Percentiles rank a stretch among this genome's conserved stretches.
These are phyloP conservation scores for Columba janthina DNA, from an alignment of 2,113 vertebrate genomes.

Conservation along the genomic window DNA sequence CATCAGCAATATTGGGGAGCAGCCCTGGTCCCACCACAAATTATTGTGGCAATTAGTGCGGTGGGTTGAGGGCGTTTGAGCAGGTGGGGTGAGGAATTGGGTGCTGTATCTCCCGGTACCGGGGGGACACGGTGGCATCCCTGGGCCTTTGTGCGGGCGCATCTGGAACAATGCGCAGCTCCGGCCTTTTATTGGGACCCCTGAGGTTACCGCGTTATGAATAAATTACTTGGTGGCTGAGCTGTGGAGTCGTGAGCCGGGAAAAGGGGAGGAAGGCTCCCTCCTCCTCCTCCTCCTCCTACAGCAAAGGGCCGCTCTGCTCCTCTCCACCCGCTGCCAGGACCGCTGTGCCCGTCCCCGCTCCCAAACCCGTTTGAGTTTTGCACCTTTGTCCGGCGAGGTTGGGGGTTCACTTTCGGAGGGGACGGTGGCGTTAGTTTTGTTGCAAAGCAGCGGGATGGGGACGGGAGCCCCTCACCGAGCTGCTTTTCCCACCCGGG, in stretches of 20 bases:
- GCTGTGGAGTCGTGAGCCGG: fast-evolving
- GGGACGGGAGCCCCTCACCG: too few species aligned
- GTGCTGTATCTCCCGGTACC: fast-evolving
- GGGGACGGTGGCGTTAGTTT: too few species aligned
- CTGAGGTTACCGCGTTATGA: background rate
- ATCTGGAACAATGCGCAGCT: background rate
- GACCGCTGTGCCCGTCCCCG: too few species aligned
- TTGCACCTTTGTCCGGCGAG: too few species aligned
- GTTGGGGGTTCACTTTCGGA: too few species aligned
- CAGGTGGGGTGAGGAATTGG: fast-evolving
- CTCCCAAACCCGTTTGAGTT: too few species aligned
- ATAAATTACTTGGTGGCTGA: background rate
- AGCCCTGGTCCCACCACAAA: background rate
- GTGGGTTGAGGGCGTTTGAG: background rate
- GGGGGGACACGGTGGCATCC: background rate
- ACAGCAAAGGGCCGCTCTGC: too few species aligned
- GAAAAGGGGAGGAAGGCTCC: background rate
- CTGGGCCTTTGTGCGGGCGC: background rate
- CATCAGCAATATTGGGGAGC: background rate
- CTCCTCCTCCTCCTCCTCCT: too few species aligned
- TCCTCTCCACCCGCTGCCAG: too few species aligned
- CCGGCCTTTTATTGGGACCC: background rate
- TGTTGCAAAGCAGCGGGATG: too few species aligned
- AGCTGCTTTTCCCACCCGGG: too few species aligned
- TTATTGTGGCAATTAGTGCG: background rate